Conservation (phyloP, 2,888 invertebrate species). For the Ligdia adustata region DNA sequence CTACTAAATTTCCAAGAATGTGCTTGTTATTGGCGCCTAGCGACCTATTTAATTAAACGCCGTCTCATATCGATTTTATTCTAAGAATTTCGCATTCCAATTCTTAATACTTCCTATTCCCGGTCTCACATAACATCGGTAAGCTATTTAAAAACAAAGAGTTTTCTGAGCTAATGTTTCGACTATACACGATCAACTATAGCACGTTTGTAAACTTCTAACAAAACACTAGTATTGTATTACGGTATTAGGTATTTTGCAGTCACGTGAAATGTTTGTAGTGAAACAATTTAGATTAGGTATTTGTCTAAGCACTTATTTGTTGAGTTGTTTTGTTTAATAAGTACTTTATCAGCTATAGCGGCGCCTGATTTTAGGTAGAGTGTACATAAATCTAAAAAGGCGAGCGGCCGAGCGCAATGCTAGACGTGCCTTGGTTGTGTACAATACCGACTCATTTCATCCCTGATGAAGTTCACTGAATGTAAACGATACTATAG, state of each 20-base stretch:
- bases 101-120: constrained; percentile 19
- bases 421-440: too few species aligned
- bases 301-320: constrained; percentile 1
- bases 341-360: too few species aligned
- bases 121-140: constrained; percentile 30
- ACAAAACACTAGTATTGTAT: constrained; percentile 51
- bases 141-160: constrained; percentile 34
- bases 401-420: too few species aligned
- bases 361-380: too few species aligned
- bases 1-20: neutral
- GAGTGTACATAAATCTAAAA: too few species aligned
- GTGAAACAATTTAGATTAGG: constrained; percentile 8
- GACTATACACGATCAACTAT: constrained; percentile 40
- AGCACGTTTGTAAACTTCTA: constrained; percentile 37
- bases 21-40: neutral
- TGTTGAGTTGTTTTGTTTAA: too few species aligned
- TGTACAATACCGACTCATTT: too few species aligned
- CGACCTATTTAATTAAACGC: neutral
- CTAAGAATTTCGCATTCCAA: constrained; percentile 25
- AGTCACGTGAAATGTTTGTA: constrained; percentile 46
- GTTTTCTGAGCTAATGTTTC: constrained; percentile 39
- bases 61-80: constrained; percentile 23
- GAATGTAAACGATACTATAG: too few species aligned
- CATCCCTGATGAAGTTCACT: too few species aligned
- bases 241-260: constrained; percentile 38